These are phyloP conservation scores for Procambarus virginalis DNA, from an alignment of 1,140 invertebrate species.

Conservation along the genomic window DNA sequence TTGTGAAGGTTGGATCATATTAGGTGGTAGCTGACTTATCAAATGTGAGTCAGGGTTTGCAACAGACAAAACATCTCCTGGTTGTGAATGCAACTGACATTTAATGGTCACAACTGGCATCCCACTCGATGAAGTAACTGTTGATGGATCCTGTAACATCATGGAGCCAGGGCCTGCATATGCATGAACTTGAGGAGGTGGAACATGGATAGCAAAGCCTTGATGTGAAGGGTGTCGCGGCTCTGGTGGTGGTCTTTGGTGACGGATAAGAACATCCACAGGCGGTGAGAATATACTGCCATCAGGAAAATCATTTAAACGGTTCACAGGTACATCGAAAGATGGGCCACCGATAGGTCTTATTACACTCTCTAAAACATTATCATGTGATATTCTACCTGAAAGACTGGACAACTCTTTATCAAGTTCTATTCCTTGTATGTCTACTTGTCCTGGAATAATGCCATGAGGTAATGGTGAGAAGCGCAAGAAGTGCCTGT, in stretches of 20 bases:
- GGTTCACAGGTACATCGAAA: constrained; percentile 71
- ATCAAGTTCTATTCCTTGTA: constrained; percentile 1
- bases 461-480: constrained; percentile 84
- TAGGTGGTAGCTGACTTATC: too few species aligned
- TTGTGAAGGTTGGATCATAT: too few species aligned
- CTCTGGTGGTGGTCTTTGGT: constrained; percentile 16
- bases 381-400: background rate
- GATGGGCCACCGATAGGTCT: background rate
- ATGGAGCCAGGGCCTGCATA: background rate
- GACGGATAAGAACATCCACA: constrained; percentile 20
- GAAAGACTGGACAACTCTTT: too few species aligned
- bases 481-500: constrained; percentile 89
- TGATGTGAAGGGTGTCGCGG: background rate
- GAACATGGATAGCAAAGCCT: background rate
- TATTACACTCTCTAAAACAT: background rate
- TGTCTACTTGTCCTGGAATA: constrained; percentile 73
- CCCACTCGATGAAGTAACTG: background rate
- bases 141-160: background rate
- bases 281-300: constrained; percentile 65
- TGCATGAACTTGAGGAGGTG: background rate
- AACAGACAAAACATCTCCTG: too few species aligned
- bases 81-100: too few species aligned
- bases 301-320: constrained; percentile 70
- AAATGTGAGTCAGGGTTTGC: background rate
- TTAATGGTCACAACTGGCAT: too few species aligned